Evolutionary conservation across 2,113 vertebrate genomes (phyloP).

Genomic region (Phocoena sinus): DNA sequence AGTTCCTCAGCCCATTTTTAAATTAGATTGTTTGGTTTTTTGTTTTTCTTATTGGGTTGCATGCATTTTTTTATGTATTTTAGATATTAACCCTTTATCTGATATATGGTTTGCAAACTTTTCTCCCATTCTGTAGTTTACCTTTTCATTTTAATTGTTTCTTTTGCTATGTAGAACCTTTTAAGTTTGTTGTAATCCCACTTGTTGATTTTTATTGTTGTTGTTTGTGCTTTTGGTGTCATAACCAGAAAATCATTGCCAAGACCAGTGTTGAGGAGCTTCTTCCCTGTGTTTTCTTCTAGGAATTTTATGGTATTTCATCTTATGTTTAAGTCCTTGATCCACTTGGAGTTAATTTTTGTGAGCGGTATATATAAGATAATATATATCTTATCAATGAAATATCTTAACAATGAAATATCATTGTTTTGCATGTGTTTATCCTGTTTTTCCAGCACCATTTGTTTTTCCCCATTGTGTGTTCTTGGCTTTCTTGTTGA

Average conservation of each 20-base stretch:
- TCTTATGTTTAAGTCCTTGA: not conserved
- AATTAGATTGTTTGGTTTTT: not conserved
- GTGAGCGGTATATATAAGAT: not conserved
- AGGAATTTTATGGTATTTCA: not conserved
- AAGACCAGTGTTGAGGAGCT: not conserved
- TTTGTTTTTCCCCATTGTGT: not conserved
- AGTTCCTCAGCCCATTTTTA: not conserved
- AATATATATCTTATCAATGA: no score
- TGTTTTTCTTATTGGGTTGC: not conserved
- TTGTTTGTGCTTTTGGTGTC: not conserved
- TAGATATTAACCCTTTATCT: not conserved
- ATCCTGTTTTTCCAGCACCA: not conserved
- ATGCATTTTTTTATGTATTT: not conserved
- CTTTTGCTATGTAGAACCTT: not conserved
- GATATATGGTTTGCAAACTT: not conserved
- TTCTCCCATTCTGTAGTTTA: not conserved
- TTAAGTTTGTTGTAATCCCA: not conserved
- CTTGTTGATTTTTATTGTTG: not conserved
- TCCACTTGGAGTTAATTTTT: not conserved
- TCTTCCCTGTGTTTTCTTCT: not conserved
- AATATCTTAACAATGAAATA: not conserved
- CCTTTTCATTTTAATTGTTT: not conserved
- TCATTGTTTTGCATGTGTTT: not conserved
- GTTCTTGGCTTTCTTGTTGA: not conserved
- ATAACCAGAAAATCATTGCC: not conserved